phyloP scores from a whole-genome alignment of 2,888 invertebrate species.

The Sipha maydis region DNA sequence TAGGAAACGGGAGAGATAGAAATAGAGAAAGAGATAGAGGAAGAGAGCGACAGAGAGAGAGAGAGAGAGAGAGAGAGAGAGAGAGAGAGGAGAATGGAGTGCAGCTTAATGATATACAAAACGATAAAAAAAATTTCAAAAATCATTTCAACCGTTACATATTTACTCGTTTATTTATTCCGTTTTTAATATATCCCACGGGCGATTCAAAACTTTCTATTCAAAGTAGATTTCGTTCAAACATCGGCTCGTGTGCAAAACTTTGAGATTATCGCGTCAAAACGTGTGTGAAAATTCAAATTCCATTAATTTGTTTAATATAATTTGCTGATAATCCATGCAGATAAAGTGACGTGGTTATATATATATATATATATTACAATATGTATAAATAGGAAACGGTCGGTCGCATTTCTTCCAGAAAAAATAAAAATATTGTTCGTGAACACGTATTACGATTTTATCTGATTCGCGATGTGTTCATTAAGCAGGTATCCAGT shows the following conservation, averaged over 20 bases:
- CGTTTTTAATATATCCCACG: slow-evolving; percentile 15
- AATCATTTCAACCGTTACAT: slow-evolving; percentile 45
- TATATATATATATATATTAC: background rate
- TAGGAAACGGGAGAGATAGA: no score
- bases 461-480: slow-evolving; percentile 20
- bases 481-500: slow-evolving; percentile 9
- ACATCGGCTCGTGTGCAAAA: background rate
- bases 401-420: slow-evolving; percentile 41
- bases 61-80: no score
- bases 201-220: slow-evolving; percentile 48
- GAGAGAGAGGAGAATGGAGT: no score
- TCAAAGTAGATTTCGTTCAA: slow-evolving; percentile 33
- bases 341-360: slow-evolving; percentile 3
- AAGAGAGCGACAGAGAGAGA: no score
- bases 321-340: slow-evolving; percentile 32
- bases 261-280: slow-evolving; percentile 45
- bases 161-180: background rate
- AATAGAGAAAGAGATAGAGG: no score
- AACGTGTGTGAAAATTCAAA: slow-evolving; percentile 35
- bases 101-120: background rate
- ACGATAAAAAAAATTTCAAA: slow-evolving; percentile 12
- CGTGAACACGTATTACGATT: slow-evolving; percentile 31
- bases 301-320: slow-evolving; percentile 32
- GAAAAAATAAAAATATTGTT: background rate
- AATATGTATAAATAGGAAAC: background rate